A percentile compares a stretch with the other conserved stretches of the same genome.
Conservation (phyloP, 2,113 vertebrate genomes). For the Mesoclemmys tuberculata region DNA sequence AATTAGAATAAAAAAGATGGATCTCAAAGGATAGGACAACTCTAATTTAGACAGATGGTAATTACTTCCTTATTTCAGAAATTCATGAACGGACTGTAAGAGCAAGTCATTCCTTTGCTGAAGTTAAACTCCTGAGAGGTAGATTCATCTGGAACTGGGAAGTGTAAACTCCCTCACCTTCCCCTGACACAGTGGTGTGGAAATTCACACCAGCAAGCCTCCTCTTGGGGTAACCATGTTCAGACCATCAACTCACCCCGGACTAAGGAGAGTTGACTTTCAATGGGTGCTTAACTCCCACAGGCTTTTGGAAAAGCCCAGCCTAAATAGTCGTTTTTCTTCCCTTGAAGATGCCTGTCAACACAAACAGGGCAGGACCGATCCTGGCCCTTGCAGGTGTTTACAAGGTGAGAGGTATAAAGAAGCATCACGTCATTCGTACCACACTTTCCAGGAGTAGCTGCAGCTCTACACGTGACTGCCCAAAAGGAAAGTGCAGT, state of each 20-base stretch:
- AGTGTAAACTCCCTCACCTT: background rate
- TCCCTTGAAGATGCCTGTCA: background rate
- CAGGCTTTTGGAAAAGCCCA: background rate
- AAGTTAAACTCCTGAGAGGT: slow-evolving; percentile 14
- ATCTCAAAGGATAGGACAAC: slow-evolving; percentile 78
- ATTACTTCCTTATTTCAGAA: slow-evolving; percentile 77
- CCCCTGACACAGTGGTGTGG: background rate
- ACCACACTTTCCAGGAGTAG: background rate
- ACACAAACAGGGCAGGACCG: background rate
- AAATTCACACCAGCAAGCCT: background rate
- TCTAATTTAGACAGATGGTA: slow-evolving; percentile 77
- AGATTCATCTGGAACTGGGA: slow-evolving; percentile 50
- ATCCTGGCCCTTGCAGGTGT: rapidly evolving
- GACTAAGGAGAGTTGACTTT: background rate
- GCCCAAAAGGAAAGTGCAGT: background rate
- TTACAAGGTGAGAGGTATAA: background rate
- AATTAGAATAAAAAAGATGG: slow-evolving; percentile 83
- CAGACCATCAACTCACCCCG: rapidly evolving
- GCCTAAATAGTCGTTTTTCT: background rate
- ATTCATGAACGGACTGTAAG: slow-evolving; percentile 67
- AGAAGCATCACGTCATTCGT: rapidly evolving
- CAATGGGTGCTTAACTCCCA: background rate
- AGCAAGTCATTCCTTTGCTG: slow-evolving; percentile 69
- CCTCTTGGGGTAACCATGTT: rapidly evolving
- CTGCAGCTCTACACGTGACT: no score